Percentiles rank a stretch among this genome's conserved stretches.
Conservation (phyloP, 2,113 vertebrate species). For the Azemiops feae region DNA sequence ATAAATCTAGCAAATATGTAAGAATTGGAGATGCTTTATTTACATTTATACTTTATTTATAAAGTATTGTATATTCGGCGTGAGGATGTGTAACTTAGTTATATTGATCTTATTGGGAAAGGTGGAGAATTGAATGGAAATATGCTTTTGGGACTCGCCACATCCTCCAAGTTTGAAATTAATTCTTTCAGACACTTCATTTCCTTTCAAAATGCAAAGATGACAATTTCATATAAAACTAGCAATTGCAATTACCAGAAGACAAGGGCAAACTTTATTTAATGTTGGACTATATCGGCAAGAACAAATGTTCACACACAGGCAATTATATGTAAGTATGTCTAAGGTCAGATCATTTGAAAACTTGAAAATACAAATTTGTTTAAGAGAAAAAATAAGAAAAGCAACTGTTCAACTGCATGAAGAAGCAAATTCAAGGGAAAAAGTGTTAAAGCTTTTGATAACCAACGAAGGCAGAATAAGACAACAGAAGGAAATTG, state of each 20-base stretch:
- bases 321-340: background rate
- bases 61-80: background rate
- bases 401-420: background rate
- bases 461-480: background rate
- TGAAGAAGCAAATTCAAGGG: background rate
- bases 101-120: background rate
- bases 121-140: background rate
- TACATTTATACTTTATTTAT: background rate
- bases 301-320: background rate
- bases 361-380: background rate
- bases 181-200: background rate
- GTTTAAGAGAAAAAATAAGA: background rate
- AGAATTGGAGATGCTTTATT: background rate
- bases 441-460: background rate
- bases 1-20: background rate
- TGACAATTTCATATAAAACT: background rate
- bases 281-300: background rate
- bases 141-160: background rate
- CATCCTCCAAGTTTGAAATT: background rate
- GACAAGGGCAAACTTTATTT: background rate
- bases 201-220: background rate
- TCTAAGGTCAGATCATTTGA: background rate
- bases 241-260: background rate
- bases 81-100: background rate
- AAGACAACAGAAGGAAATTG: background rate